phyloP scores from a whole-genome alignment of 2,797 vertebrate genomes.

The Caiman crocodilus region DNA sequence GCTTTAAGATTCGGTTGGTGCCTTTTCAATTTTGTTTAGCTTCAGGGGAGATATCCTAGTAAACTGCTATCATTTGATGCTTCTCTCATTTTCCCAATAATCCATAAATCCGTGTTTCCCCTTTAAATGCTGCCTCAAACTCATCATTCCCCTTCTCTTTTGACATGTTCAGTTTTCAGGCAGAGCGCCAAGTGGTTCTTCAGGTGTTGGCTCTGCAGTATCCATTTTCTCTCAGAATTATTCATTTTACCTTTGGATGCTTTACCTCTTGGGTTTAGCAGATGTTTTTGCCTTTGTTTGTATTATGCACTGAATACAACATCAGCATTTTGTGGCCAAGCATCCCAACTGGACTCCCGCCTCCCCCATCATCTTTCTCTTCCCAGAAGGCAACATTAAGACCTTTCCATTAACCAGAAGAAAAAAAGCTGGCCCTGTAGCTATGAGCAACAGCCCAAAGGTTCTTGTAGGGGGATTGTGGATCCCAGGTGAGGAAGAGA shows the following conservation, averaged over 20 bases:
- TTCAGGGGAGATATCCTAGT: conserved; percentile 41
- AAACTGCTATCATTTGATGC: conserved; percentile 55
- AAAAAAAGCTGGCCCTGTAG: accelerated
- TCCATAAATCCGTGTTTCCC: conserved; percentile 20
- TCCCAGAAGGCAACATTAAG: neutral
- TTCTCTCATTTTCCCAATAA: conserved; percentile 61
- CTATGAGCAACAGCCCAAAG: accelerated
- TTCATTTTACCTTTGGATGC: neutral
- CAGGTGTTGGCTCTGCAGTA: neutral
- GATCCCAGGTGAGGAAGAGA: neutral
- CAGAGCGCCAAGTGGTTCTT: neutral
- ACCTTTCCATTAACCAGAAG: neutral
- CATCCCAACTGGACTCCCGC: neutral
- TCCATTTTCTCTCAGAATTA: neutral
- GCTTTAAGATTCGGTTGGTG: conserved; percentile 46
- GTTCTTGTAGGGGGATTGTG: accelerated
- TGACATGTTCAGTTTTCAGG: neutral
- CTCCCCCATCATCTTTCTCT: accelerated
- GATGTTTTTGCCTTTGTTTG: neutral
- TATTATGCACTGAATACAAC: neutral
- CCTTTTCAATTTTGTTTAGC: conserved; percentile 59
- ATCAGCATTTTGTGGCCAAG: accelerated
- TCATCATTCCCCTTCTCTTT: neutral
- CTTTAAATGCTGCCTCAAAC: neutral
- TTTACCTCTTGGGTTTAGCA: neutral